These are phyloP conservation scores for Pollicipes pollicipes DNA, from an alignment of 1,140 invertebrate genomes.

Conservation along the genomic window DNA sequence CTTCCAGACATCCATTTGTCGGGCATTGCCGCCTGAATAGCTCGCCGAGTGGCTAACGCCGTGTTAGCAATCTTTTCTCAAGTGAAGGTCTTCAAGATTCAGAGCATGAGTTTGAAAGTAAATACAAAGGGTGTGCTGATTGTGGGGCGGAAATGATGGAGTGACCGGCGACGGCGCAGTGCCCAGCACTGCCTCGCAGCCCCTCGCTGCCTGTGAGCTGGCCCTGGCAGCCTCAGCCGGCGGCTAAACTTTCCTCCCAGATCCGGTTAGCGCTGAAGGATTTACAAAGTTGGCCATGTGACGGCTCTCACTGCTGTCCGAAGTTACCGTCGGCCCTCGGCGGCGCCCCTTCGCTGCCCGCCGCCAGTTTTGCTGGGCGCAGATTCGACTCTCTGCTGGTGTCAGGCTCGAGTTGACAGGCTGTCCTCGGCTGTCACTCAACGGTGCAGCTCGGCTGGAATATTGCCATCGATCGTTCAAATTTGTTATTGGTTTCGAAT, in stretches of 20 bases:
- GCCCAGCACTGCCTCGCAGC: too few relatives aligned
- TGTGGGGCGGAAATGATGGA: not conserved
- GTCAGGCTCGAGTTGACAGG: too few relatives aligned
- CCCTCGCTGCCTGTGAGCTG: too few relatives aligned
- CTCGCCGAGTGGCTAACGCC: not conserved
- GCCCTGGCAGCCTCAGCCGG: too few relatives aligned
- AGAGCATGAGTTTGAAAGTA: not conserved
- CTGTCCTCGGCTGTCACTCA: too few relatives aligned
- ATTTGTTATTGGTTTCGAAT: too few relatives aligned
- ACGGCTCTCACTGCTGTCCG: not conserved
- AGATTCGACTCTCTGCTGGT: too few relatives aligned
- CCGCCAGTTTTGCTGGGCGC: too few relatives aligned
- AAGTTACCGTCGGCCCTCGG: not conserved
- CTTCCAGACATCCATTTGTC: not conserved
- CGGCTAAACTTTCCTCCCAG: not conserved
- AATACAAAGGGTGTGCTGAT: not conserved
- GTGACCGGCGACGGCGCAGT: too few relatives aligned
- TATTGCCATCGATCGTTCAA: too few relatives aligned
- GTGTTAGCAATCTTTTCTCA: not conserved
- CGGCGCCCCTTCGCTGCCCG: conserved; percentile 4
- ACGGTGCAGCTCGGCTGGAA: too few relatives aligned
- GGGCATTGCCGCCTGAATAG: not conserved
- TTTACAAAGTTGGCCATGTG: not conserved
- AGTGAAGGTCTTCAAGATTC: not conserved
- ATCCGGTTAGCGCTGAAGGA: not conserved